A percentile compares a stretch with the other conserved stretches of the same genome.
phyloP scores from a whole-genome alignment of 2,113 vertebrate genomes.

The Triplophysa siluroides region DNA sequence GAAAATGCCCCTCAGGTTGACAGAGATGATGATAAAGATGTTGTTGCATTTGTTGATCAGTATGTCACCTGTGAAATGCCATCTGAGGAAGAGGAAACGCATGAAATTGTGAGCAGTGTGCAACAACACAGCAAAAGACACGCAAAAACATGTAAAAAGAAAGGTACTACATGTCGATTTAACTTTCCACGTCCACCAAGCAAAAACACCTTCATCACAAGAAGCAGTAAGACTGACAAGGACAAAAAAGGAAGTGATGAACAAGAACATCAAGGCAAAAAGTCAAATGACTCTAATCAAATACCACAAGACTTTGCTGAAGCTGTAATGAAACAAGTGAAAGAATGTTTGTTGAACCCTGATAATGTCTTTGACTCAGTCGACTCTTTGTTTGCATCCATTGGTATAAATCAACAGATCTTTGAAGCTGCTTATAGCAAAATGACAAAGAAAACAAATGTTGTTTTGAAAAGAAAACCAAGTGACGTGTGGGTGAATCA shows the following conservation, averaged over 20 bases:
- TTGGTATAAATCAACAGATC: conserved; percentile 14
- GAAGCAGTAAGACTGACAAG: not conserved
- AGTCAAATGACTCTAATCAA: not conserved
- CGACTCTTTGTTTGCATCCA: not conserved
- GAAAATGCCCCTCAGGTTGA: not conserved
- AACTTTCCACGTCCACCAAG: conserved; percentile 33
- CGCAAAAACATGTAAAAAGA: conserved; percentile 42
- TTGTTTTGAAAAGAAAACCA: conserved; percentile 18
- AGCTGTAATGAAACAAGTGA: not conserved
- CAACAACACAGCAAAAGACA: conserved; percentile 42
- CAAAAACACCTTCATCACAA: conserved; percentile 31
- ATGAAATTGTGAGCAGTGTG: conserved; percentile 26
- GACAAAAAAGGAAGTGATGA: not conserved
- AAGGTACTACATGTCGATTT: conserved; percentile 14
- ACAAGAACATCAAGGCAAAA: not conserved
- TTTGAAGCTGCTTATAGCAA: conserved; percentile 10
- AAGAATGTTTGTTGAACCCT: not conserved
- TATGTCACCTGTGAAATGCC: conserved; percentile 36
- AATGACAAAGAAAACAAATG: conserved; percentile 11
- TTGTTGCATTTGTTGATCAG: conserved; percentile 1
- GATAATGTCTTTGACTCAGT: no score
- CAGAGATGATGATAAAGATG: conserved; percentile 7
- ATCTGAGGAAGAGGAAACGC: conserved; percentile 18
- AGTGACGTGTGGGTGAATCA: conserved; percentile 10
- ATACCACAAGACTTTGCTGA: not conserved